Base-by-base conservation (phyloP, 2,797 vertebrate species). In the Sebastes matsubarae region DNA sequence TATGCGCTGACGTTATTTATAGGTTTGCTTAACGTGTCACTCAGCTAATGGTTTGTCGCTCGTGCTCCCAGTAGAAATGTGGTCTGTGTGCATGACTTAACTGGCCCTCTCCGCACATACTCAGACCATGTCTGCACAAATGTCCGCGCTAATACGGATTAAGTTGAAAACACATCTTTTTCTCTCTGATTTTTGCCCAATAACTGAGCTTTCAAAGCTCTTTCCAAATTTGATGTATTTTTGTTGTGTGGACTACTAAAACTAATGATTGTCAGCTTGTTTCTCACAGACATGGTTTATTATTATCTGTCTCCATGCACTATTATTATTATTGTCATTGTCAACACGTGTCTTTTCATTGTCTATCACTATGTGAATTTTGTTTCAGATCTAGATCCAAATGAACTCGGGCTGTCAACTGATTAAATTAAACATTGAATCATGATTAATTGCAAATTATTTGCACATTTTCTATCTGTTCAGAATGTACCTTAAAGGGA, bases 41-140 rank as follows among this genome's bases (percentile, higher is more conserved):
- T 87, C 42, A 55, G 82, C 80, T 77, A 85, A 79, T 69, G 63
- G 70, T 77, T 85, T 81, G 80, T 83, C 60, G 8, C 36, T 70
- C 52, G 57, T 70, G 68, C 32, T 80, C 74, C 74, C 59, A 59
- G 27, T 71, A 82, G 74, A 76, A 75, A 76, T 72, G 60, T 50
- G 68, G 75, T 80, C 22, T 80, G 68, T 30, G 13, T 60, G 69
- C 66, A 77, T 25, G 63, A 77, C 42, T 77, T 74, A 66, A 75
- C 68, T 61, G 76, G 54, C 22, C 52, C 57, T 78, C 58, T 68
- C 18, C 59, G 8, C 63, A 79, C 63, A 52, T 7, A 75, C 65
- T 66, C 25, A 65, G 8, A 77, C 46, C 61, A 12, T 13, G 36
- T 69, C 50, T 18, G 18, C 61, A 71, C 58, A 25, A 29, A 27